A percentile compares a stretch with the other conserved stretches of the same genome.
Conservation (phyloP, 35 echinoderm and acorn worm species). For the Lytechinus variegatus region DNA sequence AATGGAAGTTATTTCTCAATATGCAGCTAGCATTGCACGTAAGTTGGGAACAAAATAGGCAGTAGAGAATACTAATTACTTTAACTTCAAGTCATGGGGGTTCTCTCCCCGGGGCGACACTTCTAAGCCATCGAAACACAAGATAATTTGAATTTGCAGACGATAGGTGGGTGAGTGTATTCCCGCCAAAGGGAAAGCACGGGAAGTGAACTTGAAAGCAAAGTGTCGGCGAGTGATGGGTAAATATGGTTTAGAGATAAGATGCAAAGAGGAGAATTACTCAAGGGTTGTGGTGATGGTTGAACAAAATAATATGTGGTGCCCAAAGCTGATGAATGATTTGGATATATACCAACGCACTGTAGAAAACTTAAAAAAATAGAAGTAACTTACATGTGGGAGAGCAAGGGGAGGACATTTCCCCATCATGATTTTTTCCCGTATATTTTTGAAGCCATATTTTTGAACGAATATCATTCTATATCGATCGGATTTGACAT, state of each 20-base stretch:
- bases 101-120: neutral
- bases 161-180: neutral
- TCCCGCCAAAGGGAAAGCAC: neutral
- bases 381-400: too few relatives aligned
- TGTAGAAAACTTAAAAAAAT: neutral
- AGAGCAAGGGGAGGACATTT: too few relatives aligned
- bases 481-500: too few relatives aligned
- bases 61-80: constrained; percentile 6
- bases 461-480: too few relatives aligned
- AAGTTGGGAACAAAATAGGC: neutral
- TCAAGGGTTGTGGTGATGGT: neutral
- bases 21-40: neutral
- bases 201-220: neutral
- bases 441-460: too few relatives aligned
- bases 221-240: neutral
- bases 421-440: too few relatives aligned
- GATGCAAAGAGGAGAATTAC: neutral
- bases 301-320: neutral
- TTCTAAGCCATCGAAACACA: neutral
- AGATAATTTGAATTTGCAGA: constrained; percentile 13
- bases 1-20: neutral
- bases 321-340: neutral
- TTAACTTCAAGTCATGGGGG: neutral
- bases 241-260: neutral
- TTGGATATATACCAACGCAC: neutral